Base-by-base conservation (phyloP, 64 coral and sea anemone species). In the Montipora sp. region DNA sequence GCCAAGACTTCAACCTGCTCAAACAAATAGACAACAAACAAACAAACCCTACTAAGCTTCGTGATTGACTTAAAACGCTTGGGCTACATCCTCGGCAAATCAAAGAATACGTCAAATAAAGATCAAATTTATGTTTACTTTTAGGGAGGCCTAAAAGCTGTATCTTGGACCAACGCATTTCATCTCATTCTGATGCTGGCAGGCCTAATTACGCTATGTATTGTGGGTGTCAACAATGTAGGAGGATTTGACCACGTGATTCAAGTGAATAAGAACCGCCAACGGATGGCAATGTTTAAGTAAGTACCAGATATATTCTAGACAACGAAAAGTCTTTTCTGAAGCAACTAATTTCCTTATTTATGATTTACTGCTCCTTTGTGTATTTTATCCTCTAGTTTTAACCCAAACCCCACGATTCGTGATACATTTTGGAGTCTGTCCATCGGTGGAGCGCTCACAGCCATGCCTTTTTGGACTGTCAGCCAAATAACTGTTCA, bases 371-470 rank as follows among this genome's bases (percentile, higher is more conserved):
- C 36, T 36, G 36, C 36, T 55, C 51, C 9, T 63, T 85, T 84
- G 4, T 51, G 8, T 15, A 5, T 59, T 27, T 70, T n/a, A 0
- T 63, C 8, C 68, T 19, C 18, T 51, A 98, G 96, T 79, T 95
- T 92, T 18, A 85, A 95, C 74, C 96, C 93, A 66, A 47, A 98
- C 76, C 93, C 96, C 24, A 98, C 90, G 18, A 48, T 95, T 44
- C 96, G 93, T 6, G 89, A 95, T 59, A 98, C 96, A 3, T 95
- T 98, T 47, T 98, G 96, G 96, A 98, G 90, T 12, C 75, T 98
- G 5, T 71, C 67, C 9, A 85, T 98, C 20, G 96, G 96, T 27
- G 96, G 96, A 18, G 87, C 93, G 7, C 75, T 98, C 12, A 98
- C 96, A 1, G 90, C 80, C 12, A 84, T 98, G 55, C 96, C 93